phyloP scores from a whole-genome alignment of 2,113 vertebrate species.

The Hydrochoerus hydrochaeris region DNA sequence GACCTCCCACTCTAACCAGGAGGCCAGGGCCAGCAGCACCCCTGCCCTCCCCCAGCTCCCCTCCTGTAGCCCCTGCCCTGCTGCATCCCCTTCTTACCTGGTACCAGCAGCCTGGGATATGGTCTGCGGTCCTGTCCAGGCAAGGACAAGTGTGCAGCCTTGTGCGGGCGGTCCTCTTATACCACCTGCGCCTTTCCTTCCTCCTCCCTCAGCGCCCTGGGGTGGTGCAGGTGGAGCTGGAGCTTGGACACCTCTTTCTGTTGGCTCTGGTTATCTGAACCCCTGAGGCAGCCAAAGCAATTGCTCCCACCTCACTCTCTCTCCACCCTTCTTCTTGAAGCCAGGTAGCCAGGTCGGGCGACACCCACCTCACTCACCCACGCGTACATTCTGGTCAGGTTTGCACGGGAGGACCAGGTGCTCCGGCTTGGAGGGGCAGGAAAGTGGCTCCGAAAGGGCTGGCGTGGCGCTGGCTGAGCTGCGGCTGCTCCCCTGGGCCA shows the following conservation, averaged over 20 bases:
- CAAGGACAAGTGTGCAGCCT: neutral
- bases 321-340: neutral
- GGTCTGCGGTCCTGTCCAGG: neutral
- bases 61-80: neutral
- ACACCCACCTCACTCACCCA: neutral
- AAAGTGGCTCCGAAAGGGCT: no score
- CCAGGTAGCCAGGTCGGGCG: neutral
- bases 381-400: neutral
- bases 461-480: neutral
- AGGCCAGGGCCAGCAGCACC: neutral
- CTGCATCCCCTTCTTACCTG: slow-evolving; percentile 18
- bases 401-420: neutral
- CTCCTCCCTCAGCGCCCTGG: slow-evolving; percentile 7
- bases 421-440: neutral
- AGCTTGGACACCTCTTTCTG: slow-evolving; percentile 35
- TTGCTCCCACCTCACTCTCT: neutral
- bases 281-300: slow-evolving; percentile 1
- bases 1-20: neutral
- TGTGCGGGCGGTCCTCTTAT: slow-evolving; percentile 52
- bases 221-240: slow-evolving; percentile 44
- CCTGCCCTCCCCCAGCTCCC: neutral
- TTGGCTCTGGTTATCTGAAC: slow-evolving; percentile 8
- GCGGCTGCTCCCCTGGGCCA: neutral
- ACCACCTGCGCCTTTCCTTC: neutral
- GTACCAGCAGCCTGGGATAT: neutral